Percentiles rank a stretch among this genome's conserved stretches.
Evolutionary conservation across 2,888 invertebrate species (phyloP).

Genomic region (Drosophila picticornis): DNA sequence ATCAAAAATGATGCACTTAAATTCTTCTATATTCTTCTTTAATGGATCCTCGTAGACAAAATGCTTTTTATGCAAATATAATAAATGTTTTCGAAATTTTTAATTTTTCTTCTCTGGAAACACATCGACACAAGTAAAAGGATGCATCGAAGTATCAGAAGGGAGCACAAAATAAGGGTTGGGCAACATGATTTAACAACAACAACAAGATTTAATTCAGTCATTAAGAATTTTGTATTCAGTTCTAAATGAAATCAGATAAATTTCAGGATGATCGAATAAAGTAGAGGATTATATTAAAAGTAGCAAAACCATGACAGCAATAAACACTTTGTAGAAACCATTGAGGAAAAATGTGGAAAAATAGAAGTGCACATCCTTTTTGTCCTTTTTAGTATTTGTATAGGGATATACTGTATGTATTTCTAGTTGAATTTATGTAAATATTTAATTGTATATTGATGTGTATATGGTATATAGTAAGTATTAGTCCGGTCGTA

Average conservation of each 20-base stretch:
- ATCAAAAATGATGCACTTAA: too few species aligned
- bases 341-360: neutral
- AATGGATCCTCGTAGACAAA: neutral
- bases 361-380: neutral
- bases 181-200: too few species aligned
- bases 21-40: neutral
- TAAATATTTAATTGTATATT: neutral
- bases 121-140: neutral
- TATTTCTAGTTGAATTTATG: neutral
- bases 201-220: too few species aligned
- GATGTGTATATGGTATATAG: neutral
- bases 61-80: neutral
- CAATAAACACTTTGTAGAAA: neutral
- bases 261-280: neutral
- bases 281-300: neutral
- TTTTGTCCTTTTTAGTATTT: neutral
- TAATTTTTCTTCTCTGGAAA: neutral
- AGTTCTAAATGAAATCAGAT: neutral
- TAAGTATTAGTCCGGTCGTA: neutral
- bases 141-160: neutral
- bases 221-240: neutral
- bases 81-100: rapidly evolving
- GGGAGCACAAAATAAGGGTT: neutral
- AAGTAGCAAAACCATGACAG: neutral
- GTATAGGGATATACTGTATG: neutral